Evolutionary conservation across 2,797 vertebrate species (phyloP), one percentile per base, ranked within the genome.

Genomic region (Danio aesculapii): DNA sequence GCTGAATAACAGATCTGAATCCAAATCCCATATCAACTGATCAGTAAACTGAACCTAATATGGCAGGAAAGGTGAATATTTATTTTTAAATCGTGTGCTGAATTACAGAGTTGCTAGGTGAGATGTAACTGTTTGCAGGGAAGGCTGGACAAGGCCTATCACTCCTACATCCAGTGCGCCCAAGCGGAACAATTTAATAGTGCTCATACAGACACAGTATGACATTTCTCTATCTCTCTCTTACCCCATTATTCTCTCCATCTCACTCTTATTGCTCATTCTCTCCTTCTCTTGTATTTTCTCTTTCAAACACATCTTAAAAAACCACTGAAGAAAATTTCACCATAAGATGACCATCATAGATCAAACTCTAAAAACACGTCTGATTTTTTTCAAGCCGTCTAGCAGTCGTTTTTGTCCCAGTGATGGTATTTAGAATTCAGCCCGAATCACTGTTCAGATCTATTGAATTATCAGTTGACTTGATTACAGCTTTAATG

Each of bases 131-230:
- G 16, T 19, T 71, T 63, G 13, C 47, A 70, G 13, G n/a, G 13
- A 71, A 61, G 13, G 17, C 17, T 62, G 77, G 30, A 52, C 58
- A 30, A 21, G 21, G 46, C n/a, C 44, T 59, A 59, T 70, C 11
- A 79, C 8, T 79, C 0, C 57, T 70, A 46, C 77, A 79, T 63
- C 47, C 59, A 21, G 87, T 86, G 84, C 85, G 88, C 79, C 87
- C 88, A 87, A 86, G 91, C 86, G 61, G 89, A 91, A 91, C 82
- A 81, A 89, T 92, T 91, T 93, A 88, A 93, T 90, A 91, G 86
- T 82, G 85, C 84, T 84, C 64, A 74, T 57, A 75, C 64, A 77
- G 47, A 77, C 74, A 71, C 14, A 82, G 46, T 62, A 62, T 71
- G 71, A 77, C 75, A 77, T 79, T 72, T 79, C 58, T 70, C 58